Evolutionary conservation across 2,888 invertebrate genomes (phyloP), one percentile per base, ranked within the genome.

Genomic region (Cheilosia variabilis): DNA sequence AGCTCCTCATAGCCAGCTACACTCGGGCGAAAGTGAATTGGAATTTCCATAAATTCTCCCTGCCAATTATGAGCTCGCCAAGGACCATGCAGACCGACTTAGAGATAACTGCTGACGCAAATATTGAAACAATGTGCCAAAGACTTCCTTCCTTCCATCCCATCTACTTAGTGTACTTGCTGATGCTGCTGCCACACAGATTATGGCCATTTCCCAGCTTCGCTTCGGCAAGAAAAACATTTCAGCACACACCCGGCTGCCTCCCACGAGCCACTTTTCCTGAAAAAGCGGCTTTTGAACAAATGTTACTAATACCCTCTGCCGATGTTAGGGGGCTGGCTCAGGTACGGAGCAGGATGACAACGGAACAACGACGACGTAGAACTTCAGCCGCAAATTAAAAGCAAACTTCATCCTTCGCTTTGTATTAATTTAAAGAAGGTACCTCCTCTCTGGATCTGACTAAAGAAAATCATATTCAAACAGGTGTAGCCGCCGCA

Each of bases 391-490:
- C 80, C 87, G 81, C 89, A 89, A 89, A 89, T 89, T 88, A 88
- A 88, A 88, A 89, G 87, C 86, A 89, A 89, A 89, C 88, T 89
- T 89, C 88, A 88, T 89, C 89, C 84, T 87, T 88, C 89, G 88
- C 87, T 89, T 88, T 88, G 88, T 88, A 89, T 89, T 88, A 88
- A 89, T 89, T 89, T 89, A 88, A 88, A 88, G 88, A 88, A 89
- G 81, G 62, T 57, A 24, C 17, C 19, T 22, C 37, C 37, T 27
- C 47, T 24, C 9, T 19, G n/a, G 7, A 41, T 41, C 43, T 27
- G 52, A 47, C 22, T 52, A 5, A 31, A 52, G 71, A 68, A 81
- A 80, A 86, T 84, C 84, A 81, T 77, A 81, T 87, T 86, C 86
- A 78, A 87, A 88, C 89, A 89, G 89, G 89, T 89, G 89, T 84